Evolutionary conservation across 2,888 invertebrate genomes (phyloP).

Genomic region (Eristalis pertinax): DNA sequence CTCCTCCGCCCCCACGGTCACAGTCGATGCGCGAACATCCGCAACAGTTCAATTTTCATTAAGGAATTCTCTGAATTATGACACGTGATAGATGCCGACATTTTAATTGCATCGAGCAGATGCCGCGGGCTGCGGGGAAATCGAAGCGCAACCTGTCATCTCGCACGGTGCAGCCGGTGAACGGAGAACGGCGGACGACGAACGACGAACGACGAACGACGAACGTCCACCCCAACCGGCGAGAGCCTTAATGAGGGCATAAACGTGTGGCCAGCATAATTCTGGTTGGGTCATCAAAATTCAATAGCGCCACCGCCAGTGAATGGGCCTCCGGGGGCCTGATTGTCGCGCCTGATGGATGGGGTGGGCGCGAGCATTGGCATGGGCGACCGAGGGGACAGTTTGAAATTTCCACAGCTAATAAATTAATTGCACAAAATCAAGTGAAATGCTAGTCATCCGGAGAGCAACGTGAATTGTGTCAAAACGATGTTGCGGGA

Average conservation of each 20-base stretch:
- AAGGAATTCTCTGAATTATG: slow-evolving; percentile 70
- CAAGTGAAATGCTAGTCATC: slow-evolving; percentile 46
- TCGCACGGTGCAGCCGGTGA: background rate
- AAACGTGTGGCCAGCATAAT: slow-evolving; percentile 40
- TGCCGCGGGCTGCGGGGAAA: slow-evolving; percentile 17
- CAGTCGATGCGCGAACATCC: background rate
- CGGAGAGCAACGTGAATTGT: slow-evolving; percentile 24
- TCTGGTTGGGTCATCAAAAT: slow-evolving; percentile 57
- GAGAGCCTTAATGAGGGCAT: slow-evolving; percentile 48
- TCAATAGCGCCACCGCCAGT: slow-evolving; percentile 34
- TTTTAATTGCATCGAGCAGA: slow-evolving; percentile 64
- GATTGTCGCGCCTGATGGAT: background rate
- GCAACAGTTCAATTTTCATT: slow-evolving; percentile 70
- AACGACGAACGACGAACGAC: background rate
- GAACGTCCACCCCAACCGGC: background rate
- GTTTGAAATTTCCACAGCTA: slow-evolving; percentile 74
- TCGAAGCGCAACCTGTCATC: slow-evolving; percentile 28
- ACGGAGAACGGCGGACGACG: too few species aligned
- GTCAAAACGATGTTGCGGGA: slow-evolving; percentile 19
- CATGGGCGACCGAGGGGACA: slow-evolving; percentile 14
- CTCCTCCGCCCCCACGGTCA: background rate
- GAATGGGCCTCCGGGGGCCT: background rate
- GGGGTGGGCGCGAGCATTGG: background rate
- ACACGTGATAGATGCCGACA: slow-evolving; percentile 68
- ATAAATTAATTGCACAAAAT: slow-evolving; percentile 73